Percentiles rank a stretch among this genome's conserved stretches.
Evolutionary conservation across 2,888 invertebrate genomes (phyloP).

Genomic region (Eumerus sabulonum): DNA sequence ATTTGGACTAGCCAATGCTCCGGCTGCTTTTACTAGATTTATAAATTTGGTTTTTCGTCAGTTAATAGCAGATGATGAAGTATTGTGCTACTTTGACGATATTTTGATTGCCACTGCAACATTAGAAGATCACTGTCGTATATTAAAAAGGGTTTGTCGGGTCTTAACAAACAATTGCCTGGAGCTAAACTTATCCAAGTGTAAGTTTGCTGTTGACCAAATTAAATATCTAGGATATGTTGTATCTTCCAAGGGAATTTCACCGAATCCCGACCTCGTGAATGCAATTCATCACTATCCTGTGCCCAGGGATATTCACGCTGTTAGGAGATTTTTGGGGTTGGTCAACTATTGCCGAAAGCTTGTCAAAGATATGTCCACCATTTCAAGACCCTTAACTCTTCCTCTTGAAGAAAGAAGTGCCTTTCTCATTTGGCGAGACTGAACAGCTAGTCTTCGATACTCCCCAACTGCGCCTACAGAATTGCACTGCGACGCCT

Average conservation of each 20-base stretch:
- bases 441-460: conserved; percentile 63
- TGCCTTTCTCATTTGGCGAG: conserved; percentile 7
- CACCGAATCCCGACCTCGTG: conserved; percentile 54
- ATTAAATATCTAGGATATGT: conserved; percentile 69
- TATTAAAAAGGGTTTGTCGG: no score
- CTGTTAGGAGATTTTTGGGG: conserved; percentile 70
- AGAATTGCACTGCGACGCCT: conserved; percentile 71
- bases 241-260: conserved; percentile 39
- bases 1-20: no score
- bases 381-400: conserved; percentile 65
- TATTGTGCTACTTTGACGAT: conserved; percentile 70
- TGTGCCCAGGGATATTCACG: conserved; percentile 50
- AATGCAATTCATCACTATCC: conserved; percentile 47
- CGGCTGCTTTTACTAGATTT: conserved; percentile 70
- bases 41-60: conserved; percentile 52
- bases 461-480: conserved; percentile 32
- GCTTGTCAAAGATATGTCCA: conserved; percentile 69
- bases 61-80: conserved; percentile 32
- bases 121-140: conserved; percentile 33
- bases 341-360: conserved; percentile 70
- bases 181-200: conserved; percentile 45
- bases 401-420: conserved; percentile 56
- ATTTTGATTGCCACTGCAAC: conserved; percentile 65
- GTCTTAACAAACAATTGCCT: conserved; percentile 12
- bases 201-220: conserved; percentile 61